Percentiles rank a stretch among this genome's conserved stretches.
These are phyloP conservation scores for Otolemur crassicaudatus DNA, from an alignment of 2,797 vertebrate genomes.

Conservation along the genomic window DNA sequence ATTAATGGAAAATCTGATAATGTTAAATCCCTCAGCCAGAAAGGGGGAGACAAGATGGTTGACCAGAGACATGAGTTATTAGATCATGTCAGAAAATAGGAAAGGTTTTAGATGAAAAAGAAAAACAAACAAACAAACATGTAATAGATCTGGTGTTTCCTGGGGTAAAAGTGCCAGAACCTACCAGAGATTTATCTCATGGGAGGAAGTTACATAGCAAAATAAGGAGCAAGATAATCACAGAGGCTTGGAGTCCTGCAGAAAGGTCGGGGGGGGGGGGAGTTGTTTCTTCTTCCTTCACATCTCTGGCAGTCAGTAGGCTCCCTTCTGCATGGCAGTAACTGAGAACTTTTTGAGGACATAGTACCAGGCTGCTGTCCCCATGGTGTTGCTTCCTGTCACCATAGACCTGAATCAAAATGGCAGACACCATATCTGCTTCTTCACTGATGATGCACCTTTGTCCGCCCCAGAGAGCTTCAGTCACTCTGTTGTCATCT, in stretches of 20 bases:
- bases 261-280: background rate
- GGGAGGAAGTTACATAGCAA: background rate
- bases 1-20: background rate
- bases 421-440: background rate
- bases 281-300: background rate
- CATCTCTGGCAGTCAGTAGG: background rate
- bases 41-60: background rate
- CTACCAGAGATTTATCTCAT: background rate
- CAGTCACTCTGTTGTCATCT: background rate
- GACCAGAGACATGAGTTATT: background rate
- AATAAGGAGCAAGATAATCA: background rate
- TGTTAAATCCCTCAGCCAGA: background rate
- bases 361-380: background rate
- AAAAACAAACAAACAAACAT: background rate
- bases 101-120: background rate
- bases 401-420: background rate
- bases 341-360: background rate
- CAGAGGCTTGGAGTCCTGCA: background rate
- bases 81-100: background rate
- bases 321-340: background rate
- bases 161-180: background rate
- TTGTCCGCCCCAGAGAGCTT: background rate
- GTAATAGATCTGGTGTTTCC: background rate
- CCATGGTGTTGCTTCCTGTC: background rate
- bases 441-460: background rate